Base-by-base conservation (phyloP, 2,113 vertebrate species). In the Mixornis gularis region DNA sequence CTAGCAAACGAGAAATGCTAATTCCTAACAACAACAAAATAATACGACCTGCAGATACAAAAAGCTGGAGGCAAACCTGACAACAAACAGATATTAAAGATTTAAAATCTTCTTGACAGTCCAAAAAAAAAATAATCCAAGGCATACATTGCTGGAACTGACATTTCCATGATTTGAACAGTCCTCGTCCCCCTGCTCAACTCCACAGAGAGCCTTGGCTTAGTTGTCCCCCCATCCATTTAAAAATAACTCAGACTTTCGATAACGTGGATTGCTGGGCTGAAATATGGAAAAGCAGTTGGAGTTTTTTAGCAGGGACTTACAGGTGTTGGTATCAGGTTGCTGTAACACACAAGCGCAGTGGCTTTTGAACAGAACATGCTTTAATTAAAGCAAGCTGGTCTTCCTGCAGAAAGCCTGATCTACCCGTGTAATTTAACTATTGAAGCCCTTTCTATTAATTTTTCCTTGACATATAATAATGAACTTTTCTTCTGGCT, bases 31-130 rank as follows among this genome's bases (percentile, higher is more conserved):
- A 78, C 52, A 80, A 64, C 46, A 90, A 81, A 51, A 79, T 89
- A 72, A 63, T 40, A 69, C 3, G 13, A 92, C 77, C 63, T 74
- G 76, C 77, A 76, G 94, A 89, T 56, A 89, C 24, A 80, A 84
- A 53, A 89, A 65, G 68, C 95, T 82, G 40, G 86, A 73, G 91
- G 90, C 84, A 85, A 94, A 90, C 80, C 87, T 94, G 92, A 90
- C 91, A 95, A 89, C 79, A 85, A 94, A 81, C 89, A 92, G 79
- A 90, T 89, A 91, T 92, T 94, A 94, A 85, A 91, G 92, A 87
- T 95, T 87, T 76, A 89, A 90, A 95, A 73, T 92, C 90, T 78
- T 90, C 81, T 92, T 87, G 80, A 94, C 94, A 91, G 89, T 87
- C 51, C 32, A 91, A 59, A 69, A 76, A 44, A 30, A 43, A 56